Evolutionary conservation across 2,797 vertebrate genomes (phyloP), one percentile per base, ranked within the genome.

Genomic region (Sebastes cheni): DNA sequence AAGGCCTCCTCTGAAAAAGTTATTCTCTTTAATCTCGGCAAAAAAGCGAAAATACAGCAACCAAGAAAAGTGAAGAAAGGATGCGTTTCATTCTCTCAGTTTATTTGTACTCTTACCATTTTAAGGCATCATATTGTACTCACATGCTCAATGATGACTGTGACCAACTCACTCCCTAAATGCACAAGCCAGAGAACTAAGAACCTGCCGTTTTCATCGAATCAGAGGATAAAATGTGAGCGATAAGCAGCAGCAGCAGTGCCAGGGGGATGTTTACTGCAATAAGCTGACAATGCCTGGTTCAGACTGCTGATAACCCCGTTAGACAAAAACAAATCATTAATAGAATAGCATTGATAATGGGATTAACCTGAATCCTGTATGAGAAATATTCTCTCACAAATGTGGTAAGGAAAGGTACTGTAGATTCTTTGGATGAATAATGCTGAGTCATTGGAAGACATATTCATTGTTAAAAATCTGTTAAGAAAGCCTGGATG

Each of bases 21-120:
- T 92, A 66, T 86, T 88, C 66, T 77, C 78, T 92, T 94, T 89
- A 80, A 92, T 90, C 87, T 79, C 71, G 4, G 42, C n/a, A 25
- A 79, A 72, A 72, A 56, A 16, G 34, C 3, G 1, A 81, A 68
- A 69, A 66, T 27, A 9, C 42, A 67, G 61, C 64, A 52, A 73
- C 50, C 16, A 60, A 83, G 42, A 30, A 14, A 68, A 77, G 32
- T 13, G 6, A 74, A 27, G 3, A 36, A 54, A 34, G 32, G 16
- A 67, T 13, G 22, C 56, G 27, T 8, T 39, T 72, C 2, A 4
- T 52, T 73, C 50, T 77, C 18, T 69, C 58, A 11, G 23, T 46
- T 82, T 52, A 18, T 72, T 42, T 42, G 7, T 65, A 2, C 27
- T 73, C 23, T 13, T 67, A 52, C 29, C 66, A 32, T 30, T 3